Evolutionary conservation across 1,140 invertebrate genomes (phyloP).

Genomic region (Lineus longissimus): DNA sequence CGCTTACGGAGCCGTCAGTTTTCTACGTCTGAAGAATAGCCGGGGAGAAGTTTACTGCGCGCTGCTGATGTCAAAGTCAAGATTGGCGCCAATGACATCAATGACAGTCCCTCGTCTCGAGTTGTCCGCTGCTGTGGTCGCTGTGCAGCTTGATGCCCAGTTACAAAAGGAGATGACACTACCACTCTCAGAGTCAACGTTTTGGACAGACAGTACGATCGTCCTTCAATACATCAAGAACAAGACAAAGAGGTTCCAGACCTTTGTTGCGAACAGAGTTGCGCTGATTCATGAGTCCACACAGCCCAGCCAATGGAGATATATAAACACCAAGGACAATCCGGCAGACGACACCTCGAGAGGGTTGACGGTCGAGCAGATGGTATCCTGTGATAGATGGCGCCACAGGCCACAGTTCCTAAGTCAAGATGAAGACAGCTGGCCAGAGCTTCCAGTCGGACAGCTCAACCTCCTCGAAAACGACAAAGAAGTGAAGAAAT

Average conservation of each 20-base stretch:
- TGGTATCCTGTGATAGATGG: slow-evolving; percentile 9
- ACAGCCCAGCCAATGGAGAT: slow-evolving; percentile 5
- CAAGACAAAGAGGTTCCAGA: not conserved
- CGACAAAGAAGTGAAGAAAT: not conserved
- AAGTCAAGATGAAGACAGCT: slow-evolving; percentile 1
- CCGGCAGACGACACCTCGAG: slow-evolving; percentile 29
- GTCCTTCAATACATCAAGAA: slow-evolving; percentile 4
- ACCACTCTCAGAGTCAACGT: not conserved
- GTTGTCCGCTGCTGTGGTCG: not conserved
- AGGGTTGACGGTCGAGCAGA: slow-evolving; percentile 8
- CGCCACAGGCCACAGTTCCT: slow-evolving; percentile 20
- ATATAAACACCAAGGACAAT: slow-evolving; percentile 14
- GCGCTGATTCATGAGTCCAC: not conserved
- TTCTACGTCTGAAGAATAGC: not conserved
- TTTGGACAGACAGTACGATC: slow-evolving; percentile 2
- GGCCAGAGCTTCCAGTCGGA: slow-evolving; percentile 1
- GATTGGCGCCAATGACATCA: not conserved
- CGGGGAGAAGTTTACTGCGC: not conserved
- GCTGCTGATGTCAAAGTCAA: not conserved
- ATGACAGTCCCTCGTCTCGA: not conserved
- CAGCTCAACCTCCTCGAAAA: not conserved
- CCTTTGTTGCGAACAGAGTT: slow-evolving; percentile 4
- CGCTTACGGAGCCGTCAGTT: not conserved
- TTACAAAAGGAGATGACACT: not conserved
- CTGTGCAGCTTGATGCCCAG: not conserved